These are phyloP conservation scores for Adelges cooleyi DNA, from an alignment of 1,140 invertebrate species.

Conservation along the genomic window DNA sequence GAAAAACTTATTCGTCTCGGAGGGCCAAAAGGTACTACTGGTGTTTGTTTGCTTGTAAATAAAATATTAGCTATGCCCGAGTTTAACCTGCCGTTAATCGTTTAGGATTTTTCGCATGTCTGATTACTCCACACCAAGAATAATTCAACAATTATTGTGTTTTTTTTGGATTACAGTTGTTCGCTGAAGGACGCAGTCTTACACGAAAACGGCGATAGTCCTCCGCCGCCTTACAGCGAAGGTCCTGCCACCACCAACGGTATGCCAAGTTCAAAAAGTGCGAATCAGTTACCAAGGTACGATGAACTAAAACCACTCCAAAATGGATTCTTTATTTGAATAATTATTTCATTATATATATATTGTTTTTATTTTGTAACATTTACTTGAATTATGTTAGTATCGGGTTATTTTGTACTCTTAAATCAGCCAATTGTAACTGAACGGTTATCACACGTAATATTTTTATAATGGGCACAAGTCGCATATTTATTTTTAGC, in stretches of 20 bases:
- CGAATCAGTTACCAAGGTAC: constrained; percentile 32
- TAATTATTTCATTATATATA: neutral
- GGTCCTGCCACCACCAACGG: neutral
- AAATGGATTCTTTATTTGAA: constrained; percentile 32
- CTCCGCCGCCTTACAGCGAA: constrained; percentile 33
- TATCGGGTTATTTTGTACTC: too few relatives aligned
- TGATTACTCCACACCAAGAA: neutral
- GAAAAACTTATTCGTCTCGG: constrained; percentile 29
- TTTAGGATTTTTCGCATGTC: neutral
- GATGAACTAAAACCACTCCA: constrained; percentile 28
- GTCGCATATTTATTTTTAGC: too few relatives aligned
- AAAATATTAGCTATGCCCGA: neutral
- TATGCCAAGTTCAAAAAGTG: constrained; percentile 5
- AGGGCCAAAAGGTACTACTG: constrained; percentile 32
- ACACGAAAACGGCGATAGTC: constrained; percentile 31
- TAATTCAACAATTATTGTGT: neutral
- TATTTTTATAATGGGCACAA: too few relatives aligned
- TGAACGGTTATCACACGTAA: too few relatives aligned
- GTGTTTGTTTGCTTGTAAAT: neutral
- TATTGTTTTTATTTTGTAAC: too few relatives aligned
- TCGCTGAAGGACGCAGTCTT: constrained; percentile 28
- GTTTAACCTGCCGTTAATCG: neutral
- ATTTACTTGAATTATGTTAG: too few relatives aligned
- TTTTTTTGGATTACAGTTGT: constrained; percentile 3
- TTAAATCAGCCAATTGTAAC: too few relatives aligned